phyloP scores from a whole-genome alignment of 2,797 vertebrate genomes.

The Chlorospingus flavigularis region DNA sequence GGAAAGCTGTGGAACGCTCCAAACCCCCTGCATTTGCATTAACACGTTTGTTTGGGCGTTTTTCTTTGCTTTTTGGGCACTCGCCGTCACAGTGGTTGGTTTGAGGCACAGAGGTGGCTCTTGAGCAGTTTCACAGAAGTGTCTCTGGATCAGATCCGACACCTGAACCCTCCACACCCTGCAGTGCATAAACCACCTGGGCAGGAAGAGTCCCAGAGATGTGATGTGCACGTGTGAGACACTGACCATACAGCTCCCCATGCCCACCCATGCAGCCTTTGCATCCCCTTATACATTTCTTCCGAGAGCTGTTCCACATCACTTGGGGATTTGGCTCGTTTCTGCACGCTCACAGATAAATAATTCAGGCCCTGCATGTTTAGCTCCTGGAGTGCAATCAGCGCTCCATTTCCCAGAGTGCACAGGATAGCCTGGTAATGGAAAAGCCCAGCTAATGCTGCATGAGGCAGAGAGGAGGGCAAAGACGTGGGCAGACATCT shows the following conservation, averaged over 20 bases:
- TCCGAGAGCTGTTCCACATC: not conserved
- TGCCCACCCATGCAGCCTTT: not conserved
- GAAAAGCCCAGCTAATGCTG: not conserved
- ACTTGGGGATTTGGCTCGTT: not conserved
- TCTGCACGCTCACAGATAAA: constrained; percentile 15
- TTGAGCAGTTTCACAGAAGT: not conserved
- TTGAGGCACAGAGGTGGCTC: not conserved
- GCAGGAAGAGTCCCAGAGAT: not conserved
- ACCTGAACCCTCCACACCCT: not conserved
- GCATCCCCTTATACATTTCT: not conserved
- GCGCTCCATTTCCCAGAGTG: not conserved
- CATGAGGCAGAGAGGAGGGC: not conserved
- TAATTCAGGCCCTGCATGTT: not conserved
- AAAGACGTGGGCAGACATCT: accelerated
- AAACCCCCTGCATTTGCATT: not conserved
- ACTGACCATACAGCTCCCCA: not conserved
- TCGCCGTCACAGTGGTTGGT: not conserved
- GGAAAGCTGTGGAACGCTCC: not conserved
- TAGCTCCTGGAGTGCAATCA: not conserved
- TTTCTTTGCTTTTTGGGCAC: not conserved
- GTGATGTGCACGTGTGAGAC: accelerated
- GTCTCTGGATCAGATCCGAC: not conserved
- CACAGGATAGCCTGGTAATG: not conserved
- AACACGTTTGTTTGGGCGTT: accelerated
- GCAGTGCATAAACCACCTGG: not conserved